Conservation (phyloP, 2,888 invertebrate species). For the Athalia circularis region DNA sequence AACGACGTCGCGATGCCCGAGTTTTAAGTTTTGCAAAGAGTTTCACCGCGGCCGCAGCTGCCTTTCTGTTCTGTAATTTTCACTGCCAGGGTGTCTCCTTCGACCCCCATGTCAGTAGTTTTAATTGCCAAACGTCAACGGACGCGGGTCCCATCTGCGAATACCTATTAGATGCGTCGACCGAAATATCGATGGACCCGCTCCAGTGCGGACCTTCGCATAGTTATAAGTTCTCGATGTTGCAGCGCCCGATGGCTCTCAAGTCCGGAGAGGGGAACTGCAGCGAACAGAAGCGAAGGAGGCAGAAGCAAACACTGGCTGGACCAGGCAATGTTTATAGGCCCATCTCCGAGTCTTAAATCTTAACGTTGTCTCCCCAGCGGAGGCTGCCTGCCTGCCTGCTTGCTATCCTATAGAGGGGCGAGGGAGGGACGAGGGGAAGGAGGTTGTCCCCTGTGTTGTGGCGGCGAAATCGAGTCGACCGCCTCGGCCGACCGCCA, state of each 20-base stretch:
- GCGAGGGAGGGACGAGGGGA: conserved; percentile 54
- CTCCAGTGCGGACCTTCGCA: conserved; percentile 31
- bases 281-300: conserved; percentile 61
- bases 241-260: conserved; percentile 17
- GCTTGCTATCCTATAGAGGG: conserved; percentile 55
- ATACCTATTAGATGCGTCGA: neutral
- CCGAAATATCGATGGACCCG: conserved; percentile 36
- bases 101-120: conserved; percentile 12
- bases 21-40: neutral
- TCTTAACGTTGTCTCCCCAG: conserved; percentile 74
- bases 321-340: conserved; percentile 74
- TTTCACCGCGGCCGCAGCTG: neutral
- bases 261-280: conserved; percentile 53
- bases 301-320: conserved; percentile 68
- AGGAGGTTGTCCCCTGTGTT: conserved; percentile 62
- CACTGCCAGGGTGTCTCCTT: conserved; percentile 22
- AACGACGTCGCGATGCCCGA: conserved; percentile 35
- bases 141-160: conserved; percentile 1
- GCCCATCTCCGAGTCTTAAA: conserved; percentile 73
- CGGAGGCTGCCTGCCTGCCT: conserved; percentile 63
- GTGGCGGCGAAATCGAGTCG: conserved; percentile 70
- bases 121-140: conserved; percentile 41
- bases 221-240: conserved; percentile 37
- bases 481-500: conserved; percentile 62
- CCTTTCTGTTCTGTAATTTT: conserved; percentile 14